A percentile compares a stretch with the other conserved stretches of the same genome.
Conservation (phyloP, 2,113 vertebrate genomes). For the Mixornis gularis region DNA sequence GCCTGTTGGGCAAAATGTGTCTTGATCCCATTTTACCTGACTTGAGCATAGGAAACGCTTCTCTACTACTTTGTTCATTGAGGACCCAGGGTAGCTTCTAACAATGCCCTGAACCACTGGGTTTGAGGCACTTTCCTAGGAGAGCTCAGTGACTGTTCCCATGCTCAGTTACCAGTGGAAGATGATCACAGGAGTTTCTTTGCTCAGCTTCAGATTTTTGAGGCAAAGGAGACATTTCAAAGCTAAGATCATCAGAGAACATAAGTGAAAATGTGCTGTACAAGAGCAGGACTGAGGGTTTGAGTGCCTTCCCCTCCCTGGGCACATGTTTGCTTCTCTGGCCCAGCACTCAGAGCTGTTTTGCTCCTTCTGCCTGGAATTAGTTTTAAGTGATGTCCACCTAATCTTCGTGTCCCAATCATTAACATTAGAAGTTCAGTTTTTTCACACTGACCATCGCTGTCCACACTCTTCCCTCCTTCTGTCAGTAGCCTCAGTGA, state of each 20-base stretch:
- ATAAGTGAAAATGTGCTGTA: neutral
- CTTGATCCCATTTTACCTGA: neutral
- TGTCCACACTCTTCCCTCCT: neutral
- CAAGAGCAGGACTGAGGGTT: neutral
- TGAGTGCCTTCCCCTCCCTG: neutral
- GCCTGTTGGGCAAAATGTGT: neutral
- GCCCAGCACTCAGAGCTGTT: neutral
- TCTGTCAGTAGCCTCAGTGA: neutral
- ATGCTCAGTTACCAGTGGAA: fast-evolving
- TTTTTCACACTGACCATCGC: neutral
- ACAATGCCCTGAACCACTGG: neutral
- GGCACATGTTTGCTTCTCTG: neutral
- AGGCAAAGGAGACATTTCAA: neutral
- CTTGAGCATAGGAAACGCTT: neutral
- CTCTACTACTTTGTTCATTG: fast-evolving
- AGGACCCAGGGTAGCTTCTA: neutral
- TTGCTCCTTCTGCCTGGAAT: neutral
- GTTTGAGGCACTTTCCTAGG: neutral
- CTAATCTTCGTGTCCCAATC: neutral
- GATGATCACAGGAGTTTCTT: neutral
- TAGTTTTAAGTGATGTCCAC: neutral
- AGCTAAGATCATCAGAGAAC: neutral
- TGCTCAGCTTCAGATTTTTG: neutral
- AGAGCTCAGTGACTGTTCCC: neutral
- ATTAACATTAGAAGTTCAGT: fast-evolving